Conservation (phyloP, 1,140 invertebrate species). For the Dysdera silvatica region DNA sequence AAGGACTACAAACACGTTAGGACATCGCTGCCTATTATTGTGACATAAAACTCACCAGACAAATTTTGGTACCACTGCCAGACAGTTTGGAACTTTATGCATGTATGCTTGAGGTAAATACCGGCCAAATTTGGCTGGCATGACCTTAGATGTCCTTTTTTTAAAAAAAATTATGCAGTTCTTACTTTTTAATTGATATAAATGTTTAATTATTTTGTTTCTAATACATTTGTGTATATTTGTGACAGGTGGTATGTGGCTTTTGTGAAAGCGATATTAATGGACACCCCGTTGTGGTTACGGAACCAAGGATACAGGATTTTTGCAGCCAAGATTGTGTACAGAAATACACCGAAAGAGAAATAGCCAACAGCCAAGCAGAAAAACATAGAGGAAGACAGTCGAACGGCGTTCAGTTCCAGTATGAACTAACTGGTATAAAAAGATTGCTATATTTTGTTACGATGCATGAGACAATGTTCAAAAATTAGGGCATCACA, state of each 20-base stretch:
- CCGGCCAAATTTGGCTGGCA: background rate
- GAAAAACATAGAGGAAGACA: slow-evolving; percentile 28
- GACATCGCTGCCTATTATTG: no score
- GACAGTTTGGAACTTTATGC: no score
- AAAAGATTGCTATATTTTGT: background rate
- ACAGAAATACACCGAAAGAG: slow-evolving; percentile 69
- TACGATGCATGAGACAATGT: background rate
- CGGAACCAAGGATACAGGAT: slow-evolving; percentile 57
- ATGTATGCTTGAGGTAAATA: no score
- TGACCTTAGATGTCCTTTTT: background rate
- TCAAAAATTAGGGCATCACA: background rate
- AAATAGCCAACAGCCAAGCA: slow-evolving; percentile 38
- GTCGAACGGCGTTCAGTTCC: slow-evolving; percentile 20
- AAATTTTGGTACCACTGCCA: no score
- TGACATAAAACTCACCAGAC: no score
- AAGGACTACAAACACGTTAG: no score
- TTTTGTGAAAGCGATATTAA: slow-evolving; percentile 28
- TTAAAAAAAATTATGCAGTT: background rate
- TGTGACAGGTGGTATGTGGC: slow-evolving; percentile 21
- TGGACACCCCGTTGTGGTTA: slow-evolving; percentile 27
- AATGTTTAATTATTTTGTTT: background rate
- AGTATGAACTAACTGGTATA: slow-evolving; percentile 34
- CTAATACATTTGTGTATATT: background rate
- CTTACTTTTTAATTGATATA: background rate
- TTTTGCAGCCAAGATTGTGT: slow-evolving; percentile 74